Percentiles rank a stretch among this genome's conserved stretches.
These are phyloP conservation scores for Argyrosomus japonicus DNA, from an alignment of 2,113 vertebrate genomes.

Conservation along the genomic window DNA sequence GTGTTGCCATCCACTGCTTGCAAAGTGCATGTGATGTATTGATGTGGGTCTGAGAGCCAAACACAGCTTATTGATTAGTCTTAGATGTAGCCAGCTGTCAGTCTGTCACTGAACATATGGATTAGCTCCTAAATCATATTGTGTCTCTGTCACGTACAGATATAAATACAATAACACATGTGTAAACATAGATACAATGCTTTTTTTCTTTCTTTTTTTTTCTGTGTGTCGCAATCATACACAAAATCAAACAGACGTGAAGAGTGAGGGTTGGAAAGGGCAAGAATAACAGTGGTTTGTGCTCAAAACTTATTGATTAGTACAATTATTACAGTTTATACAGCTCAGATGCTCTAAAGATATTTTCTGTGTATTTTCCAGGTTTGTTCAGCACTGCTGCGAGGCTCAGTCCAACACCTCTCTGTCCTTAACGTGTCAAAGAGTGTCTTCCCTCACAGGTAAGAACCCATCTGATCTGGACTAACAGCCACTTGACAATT, in stretches of 20 bases:
- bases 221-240: neutral
- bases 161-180: slow-evolving; percentile 12
- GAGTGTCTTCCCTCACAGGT: slow-evolving; percentile 80
- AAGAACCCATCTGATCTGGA: neutral
- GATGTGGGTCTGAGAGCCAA: slow-evolving; percentile 58
- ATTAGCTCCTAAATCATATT: slow-evolving; percentile 63
- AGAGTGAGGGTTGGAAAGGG: neutral
- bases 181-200: neutral
- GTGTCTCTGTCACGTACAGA: neutral
- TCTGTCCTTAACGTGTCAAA: slow-evolving; percentile 79
- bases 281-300: neutral
- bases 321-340: neutral
- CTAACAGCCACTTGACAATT: neutral
- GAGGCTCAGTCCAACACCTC: slow-evolving; percentile 76
- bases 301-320: neutral
- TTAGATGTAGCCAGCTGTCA: slow-evolving; percentile 76
- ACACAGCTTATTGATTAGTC: slow-evolving; percentile 72
- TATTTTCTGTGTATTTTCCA: slow-evolving; percentile 24
- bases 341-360: neutral
- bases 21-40: slow-evolving; percentile 60
- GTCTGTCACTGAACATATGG: slow-evolving; percentile 61
- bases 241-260: neutral
- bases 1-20: slow-evolving; percentile 28
- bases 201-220: too few relatives aligned
- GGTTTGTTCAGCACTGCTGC: slow-evolving; percentile 80